A percentile compares a stretch with the other conserved stretches of the same genome.
These are phyloP conservation scores for Agrenia bidenticulata DNA, from an alignment of 2,888 invertebrate species.

Conservation along the genomic window DNA sequence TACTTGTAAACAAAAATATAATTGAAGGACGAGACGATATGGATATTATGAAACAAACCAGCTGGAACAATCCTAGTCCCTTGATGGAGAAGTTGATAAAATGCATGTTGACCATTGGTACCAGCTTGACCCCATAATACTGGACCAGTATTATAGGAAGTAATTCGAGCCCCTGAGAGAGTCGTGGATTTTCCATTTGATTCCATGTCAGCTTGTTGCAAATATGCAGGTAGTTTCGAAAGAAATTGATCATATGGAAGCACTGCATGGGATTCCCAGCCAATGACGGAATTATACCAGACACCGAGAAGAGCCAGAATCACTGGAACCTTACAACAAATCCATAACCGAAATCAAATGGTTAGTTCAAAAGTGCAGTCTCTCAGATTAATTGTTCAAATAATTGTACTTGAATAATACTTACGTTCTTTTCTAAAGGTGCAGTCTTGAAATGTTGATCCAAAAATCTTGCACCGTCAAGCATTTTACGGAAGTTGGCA, in stretches of 20 bases:
- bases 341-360: not conserved
- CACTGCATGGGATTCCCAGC: conserved; percentile 92
- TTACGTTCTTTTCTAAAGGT: conserved; percentile 87
- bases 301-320: conserved; percentile 87
- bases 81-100: conserved; percentile 98
- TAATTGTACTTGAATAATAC: conserved; percentile 52
- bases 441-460: conserved; percentile 88
- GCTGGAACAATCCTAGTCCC: conserved; percentile 56
- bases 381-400: not conserved
- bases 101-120: conserved; percentile 99
- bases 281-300: conserved; percentile 94
- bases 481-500: conserved; percentile 88
- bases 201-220: conserved; percentile 99
- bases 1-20: conserved; percentile 1
- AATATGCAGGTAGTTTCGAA: conserved; percentile 98
- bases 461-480: conserved; percentile 89
- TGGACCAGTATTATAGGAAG: conserved; percentile 62
- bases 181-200: conserved; percentile 87
- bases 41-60: conserved; percentile 10
- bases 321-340: conserved; percentile 36
- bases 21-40: not conserved
- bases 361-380: too few relatives aligned
- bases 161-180: conserved; percentile 37
- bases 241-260: conserved; percentile 98
- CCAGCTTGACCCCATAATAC: conserved; percentile 98